A percentile compares a stretch with the other conserved stretches of the same genome.
phyloP scores from a whole-genome alignment of 2,888 invertebrate species.

The Auanema sp. region DNA sequence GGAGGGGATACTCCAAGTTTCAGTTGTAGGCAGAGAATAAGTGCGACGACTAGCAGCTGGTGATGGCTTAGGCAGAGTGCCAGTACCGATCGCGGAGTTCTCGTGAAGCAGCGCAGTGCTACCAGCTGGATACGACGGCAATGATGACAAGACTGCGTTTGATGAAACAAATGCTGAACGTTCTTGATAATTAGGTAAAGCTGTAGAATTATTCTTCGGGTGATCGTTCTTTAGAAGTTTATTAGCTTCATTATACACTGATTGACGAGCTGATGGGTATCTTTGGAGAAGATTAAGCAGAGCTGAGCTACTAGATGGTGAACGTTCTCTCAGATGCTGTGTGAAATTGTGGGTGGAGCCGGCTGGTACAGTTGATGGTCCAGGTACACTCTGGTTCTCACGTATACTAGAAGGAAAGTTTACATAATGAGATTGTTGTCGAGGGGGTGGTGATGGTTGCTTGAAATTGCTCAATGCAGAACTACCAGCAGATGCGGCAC shows the following conservation, averaged over 20 bases:
- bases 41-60: constrained; percentile 2
- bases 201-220: no score
- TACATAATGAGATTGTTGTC: background rate
- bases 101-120: no score
- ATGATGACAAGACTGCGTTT: no score
- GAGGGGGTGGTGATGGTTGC: background rate
- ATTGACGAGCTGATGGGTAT: constrained; percentile 42
- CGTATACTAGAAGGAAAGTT: no score
- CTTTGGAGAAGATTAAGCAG: constrained; percentile 46
- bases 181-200: no score
- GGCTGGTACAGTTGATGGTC: background rate
- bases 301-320: constrained; percentile 47
- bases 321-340: constrained; percentile 47
- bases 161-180: no score
- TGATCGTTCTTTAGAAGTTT: no score
- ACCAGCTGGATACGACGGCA: no score
- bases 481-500: constrained; percentile 1
- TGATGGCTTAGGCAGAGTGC: no score
- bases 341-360: constrained; percentile 26
- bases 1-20: background rate
- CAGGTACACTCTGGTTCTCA: no score
- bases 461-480: background rate
- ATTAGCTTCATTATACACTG: constrained; percentile 24
- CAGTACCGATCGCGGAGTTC: no score
- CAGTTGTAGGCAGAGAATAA: constrained; percentile 2